Evolutionary conservation across 1,140 invertebrate genomes (phyloP), one percentile per base, ranked within the genome.

Genomic region (Drosophila melanica): DNA sequence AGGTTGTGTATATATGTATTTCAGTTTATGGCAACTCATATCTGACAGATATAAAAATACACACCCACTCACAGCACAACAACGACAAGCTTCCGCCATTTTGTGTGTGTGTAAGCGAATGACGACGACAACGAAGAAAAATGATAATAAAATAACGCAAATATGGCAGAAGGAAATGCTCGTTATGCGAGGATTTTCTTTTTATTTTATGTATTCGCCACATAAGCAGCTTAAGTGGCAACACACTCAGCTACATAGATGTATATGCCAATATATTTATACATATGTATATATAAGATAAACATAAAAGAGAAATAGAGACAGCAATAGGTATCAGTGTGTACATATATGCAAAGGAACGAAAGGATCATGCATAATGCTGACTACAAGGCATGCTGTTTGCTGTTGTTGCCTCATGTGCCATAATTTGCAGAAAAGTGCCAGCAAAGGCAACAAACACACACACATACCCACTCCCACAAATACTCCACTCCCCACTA

Each of bases 71-170:
- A 57, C 39, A 50, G 65, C 75, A 33, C 37, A 27, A 53, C 14
- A 20, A 41, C 39, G 39, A 27, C 16, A 33, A 7, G 47, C 23
- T 53, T 30, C 50, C 75, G 77, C 84, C 80, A 84, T 89, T 81
- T 89, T 89, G 65, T 60, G 47, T 47, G 41, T 58, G 41, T 66
- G 54, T 48, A 62, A 55, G 60, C 60, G 62, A 59, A 79, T 65
- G 53, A 65, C 48, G 44, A 48, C 44, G 37, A 69, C 51, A 44
- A 41, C 60, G 45, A 76, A 74, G 65, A 87, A 87, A 80, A 81
- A 90, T 84, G 77, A 81, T 87, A 90, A 84, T 90, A 90, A 90
- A 87, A 90, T 90, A 90, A 90, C 87, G 76, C 87, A 90, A 90
- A 90, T 90, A 90, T 90, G 87, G 87, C 74, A 74, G 82, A 87